These are phyloP conservation scores for Drosophila rufa DNA, from an alignment of 1,140 invertebrate genomes.

Conservation along the genomic window DNA sequence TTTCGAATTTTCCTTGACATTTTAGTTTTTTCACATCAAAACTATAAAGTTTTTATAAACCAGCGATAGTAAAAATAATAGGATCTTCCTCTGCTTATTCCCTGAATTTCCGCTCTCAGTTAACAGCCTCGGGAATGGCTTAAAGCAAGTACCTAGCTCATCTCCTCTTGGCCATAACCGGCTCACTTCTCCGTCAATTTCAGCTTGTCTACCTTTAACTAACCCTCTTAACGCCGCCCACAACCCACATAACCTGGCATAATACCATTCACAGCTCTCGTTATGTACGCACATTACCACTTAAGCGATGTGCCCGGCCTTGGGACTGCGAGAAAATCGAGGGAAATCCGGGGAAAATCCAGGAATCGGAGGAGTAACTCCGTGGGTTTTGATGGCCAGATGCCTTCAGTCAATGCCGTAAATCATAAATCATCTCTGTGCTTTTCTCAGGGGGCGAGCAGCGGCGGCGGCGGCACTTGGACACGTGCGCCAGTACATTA, in stretches of 20 bases:
- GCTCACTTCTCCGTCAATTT: conserved; percentile 23
- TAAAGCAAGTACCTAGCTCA: conserved; percentile 27
- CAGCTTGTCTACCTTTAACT: conserved; percentile 23
- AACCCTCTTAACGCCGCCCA: conserved; percentile 39
- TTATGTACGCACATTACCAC: conserved; percentile 65
- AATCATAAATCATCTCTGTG: conserved; percentile 70
- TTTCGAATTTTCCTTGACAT: neutral
- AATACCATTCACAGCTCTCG: conserved; percentile 45
- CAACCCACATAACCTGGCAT: conserved; percentile 18
- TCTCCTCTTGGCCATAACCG: conserved; percentile 18
- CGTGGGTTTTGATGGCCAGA: conserved; percentile 48
- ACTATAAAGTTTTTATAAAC: neutral
- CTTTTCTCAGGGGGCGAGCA: neutral
- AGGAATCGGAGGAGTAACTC: conserved; percentile 24
- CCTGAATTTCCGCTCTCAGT: conserved; percentile 21
- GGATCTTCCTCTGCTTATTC: neutral
- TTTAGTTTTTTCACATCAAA: neutral
- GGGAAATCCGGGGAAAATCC: conserved; percentile 19
- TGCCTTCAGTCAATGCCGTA: conserved; percentile 77
- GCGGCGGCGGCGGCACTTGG: conserved; percentile 60
- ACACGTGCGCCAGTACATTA: conserved; percentile 73
- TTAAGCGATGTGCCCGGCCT: conserved; percentile 34
- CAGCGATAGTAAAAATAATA: neutral
- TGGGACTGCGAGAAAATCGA: conserved; percentile 5
- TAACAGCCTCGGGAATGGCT: conserved; percentile 13